A percentile compares a stretch with the other conserved stretches of the same genome.
These are phyloP conservation scores for Melanogrammus aeglefinus DNA, from an alignment of 2,797 vertebrate species.

Conservation along the genomic window DNA sequence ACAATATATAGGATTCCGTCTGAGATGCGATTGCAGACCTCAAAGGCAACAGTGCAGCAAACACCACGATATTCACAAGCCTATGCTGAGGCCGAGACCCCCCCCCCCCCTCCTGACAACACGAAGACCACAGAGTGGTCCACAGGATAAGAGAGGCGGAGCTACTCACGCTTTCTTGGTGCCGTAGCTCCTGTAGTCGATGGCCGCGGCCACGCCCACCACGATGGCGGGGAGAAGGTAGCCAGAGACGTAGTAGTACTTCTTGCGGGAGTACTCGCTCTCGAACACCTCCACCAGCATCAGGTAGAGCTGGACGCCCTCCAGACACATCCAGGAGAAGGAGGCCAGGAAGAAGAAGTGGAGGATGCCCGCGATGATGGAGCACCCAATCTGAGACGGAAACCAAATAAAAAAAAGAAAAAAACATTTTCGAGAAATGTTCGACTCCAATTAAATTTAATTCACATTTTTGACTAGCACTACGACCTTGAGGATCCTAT, in stretches of 20 bases:
- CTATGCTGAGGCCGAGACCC: no score
- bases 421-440: background rate
- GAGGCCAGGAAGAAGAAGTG: conserved; percentile 99
- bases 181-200: conserved; percentile 97
- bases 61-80: background rate
- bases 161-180: conserved; percentile 91
- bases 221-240: conserved; percentile 96
- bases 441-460: no score
- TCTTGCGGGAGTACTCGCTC: conserved; percentile 98
- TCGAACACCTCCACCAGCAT: conserved; percentile 99
- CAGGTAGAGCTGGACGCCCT: conserved; percentile 97
- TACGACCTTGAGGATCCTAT: background rate
- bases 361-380: conserved; percentile 96
- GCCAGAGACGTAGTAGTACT: conserved; percentile 96
- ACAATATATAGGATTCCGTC: background rate
- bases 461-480: background rate
- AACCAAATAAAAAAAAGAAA: background rate
- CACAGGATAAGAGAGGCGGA: conserved; percentile 9
- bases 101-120: no score
- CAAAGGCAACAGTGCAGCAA: background rate
- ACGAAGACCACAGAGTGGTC: background rate
- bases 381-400: conserved; percentile 86
- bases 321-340: conserved; percentile 98
- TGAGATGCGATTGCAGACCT: background rate
- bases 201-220: conserved; percentile 93